A percentile compares a stretch with the other conserved stretches of the same genome.
phyloP scores from a whole-genome alignment of 2,888 invertebrate species.

The Drosophila mettleri region DNA sequence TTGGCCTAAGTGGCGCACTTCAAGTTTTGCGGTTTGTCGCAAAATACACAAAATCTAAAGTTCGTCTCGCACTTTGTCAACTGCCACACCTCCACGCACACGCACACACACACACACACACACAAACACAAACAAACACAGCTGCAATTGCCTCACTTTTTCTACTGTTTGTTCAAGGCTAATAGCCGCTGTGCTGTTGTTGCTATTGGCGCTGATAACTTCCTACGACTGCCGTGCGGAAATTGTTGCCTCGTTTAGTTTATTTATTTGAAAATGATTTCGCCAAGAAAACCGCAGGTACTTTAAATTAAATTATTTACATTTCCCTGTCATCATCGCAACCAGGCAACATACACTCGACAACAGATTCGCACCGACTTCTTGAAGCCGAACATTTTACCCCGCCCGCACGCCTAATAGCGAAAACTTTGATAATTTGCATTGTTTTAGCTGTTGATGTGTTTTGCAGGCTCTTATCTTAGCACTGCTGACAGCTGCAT shows the following conservation, averaged over 20 bases:
- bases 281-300: conserved; percentile 60
- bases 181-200: conserved; percentile 53
- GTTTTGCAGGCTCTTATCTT: conserved; percentile 19
- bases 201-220: conserved; percentile 36
- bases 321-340: conserved; percentile 49
- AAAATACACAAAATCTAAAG: conserved; percentile 73
- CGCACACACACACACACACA: conserved; percentile 6
- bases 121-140: conserved; percentile 14
- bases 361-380: conserved; percentile 18
- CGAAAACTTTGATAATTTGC: conserved; percentile 51
- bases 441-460: conserved; percentile 37
- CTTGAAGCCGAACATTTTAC: neutral
- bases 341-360: conserved; percentile 22
- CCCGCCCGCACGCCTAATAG: neutral
- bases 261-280: conserved; percentile 73
- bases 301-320: conserved; percentile 75
- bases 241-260: conserved; percentile 58
- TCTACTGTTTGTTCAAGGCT: conserved; percentile 44
- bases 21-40: conserved; percentile 61
- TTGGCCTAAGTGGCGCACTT: conserved; percentile 63
- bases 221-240: conserved; percentile 28
- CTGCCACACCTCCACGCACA: conserved; percentile 30
- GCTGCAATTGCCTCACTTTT: conserved; percentile 66
- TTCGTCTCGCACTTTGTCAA: conserved; percentile 64
- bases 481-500: neutral